Evolutionary conservation across 2,113 vertebrate species (phyloP).

Genomic region (Syngnathus floridae): DNA sequence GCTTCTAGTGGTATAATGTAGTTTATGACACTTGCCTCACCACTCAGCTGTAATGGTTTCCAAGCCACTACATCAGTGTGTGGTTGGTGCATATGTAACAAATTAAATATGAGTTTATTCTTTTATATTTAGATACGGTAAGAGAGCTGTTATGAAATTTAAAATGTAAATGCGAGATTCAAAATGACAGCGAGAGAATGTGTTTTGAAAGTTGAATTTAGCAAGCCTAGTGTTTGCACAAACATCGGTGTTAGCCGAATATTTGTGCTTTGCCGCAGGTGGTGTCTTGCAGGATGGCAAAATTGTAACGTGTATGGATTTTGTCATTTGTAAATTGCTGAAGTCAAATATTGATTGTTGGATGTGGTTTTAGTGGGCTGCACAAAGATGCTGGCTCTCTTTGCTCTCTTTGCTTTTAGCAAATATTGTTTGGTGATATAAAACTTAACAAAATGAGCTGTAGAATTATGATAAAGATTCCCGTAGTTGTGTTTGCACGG

Average conservation of each 20-base stretch:
- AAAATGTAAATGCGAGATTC: background rate
- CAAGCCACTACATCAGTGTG: background rate
- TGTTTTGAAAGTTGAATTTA: background rate
- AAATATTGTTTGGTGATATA: background rate
- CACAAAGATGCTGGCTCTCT: background rate
- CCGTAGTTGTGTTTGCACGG: no score
- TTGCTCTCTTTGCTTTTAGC: background rate
- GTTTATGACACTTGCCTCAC: constrained; percentile 6
- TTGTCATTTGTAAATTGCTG: background rate
- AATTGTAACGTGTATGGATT: background rate
- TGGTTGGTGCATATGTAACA: background rate
- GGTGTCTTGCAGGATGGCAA: background rate
- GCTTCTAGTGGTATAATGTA: constrained; percentile 1
- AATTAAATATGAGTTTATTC: background rate
- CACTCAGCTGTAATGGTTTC: constrained; percentile 6
- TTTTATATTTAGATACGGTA: background rate
- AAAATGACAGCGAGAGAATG: background rate
- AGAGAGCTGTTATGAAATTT: background rate
- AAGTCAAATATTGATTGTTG: background rate
- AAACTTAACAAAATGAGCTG: background rate
- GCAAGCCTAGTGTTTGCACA: background rate
- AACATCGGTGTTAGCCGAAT: background rate
- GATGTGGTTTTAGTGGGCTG: background rate
- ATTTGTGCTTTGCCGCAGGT: background rate
- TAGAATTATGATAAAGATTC: no score